Conservation (phyloP, 1,140 invertebrate genomes). For the Drosophila tropicalis region DNA sequence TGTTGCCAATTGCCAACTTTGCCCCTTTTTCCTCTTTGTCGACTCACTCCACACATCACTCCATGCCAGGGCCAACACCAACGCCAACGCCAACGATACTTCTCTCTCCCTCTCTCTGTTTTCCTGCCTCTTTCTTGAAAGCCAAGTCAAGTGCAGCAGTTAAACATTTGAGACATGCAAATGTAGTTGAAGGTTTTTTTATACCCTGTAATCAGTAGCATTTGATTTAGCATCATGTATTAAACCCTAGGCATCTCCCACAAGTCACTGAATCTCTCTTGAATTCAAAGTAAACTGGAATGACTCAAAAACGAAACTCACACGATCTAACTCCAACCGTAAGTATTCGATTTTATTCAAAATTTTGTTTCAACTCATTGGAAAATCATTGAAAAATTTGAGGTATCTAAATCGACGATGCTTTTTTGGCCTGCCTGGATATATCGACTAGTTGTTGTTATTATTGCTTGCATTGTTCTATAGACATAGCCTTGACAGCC, state of each 20-base stretch:
- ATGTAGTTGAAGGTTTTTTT: neutral
- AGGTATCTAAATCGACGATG: neutral
- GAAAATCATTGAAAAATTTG: too few species aligned
- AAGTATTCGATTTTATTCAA: too few species aligned
- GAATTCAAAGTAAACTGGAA: too few species aligned
- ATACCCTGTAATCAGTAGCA: neutral
- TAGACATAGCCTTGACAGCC: conserved; percentile 12
- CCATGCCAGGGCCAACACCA: neutral
- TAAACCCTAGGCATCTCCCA: too few species aligned
- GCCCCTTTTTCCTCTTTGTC: neutral
- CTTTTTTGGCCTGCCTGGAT: neutral
- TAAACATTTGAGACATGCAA: conserved; percentile 9
- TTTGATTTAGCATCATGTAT: too few species aligned
- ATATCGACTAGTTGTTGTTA: conserved; percentile 10
- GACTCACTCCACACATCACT: neutral
- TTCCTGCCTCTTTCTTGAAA: neutral
- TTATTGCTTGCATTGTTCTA: neutral
- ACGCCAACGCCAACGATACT: neutral
- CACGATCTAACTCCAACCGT: too few species aligned
- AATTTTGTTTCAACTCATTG: too few species aligned
- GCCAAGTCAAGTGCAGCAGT: conserved; percentile 9
- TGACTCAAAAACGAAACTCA: too few species aligned
- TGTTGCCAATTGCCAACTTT: conserved; percentile 39
- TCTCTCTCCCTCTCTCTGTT: neutral
- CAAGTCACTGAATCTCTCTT: too few species aligned